Conservation (phyloP, 2,113 vertebrate species). For the Cariama cristata region DNA sequence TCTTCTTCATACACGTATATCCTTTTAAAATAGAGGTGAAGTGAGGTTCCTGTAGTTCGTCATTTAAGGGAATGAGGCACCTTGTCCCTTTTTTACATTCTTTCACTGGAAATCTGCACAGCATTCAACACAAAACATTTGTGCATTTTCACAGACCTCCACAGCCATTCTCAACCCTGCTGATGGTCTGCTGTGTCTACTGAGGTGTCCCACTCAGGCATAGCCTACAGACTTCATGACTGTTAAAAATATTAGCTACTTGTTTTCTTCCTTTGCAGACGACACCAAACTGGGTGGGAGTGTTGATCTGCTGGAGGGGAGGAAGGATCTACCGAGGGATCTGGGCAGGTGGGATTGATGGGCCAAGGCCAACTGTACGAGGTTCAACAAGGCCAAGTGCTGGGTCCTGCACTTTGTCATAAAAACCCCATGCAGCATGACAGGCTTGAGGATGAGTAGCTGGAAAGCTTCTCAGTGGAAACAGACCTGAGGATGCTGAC, state of each 20-base stretch:
- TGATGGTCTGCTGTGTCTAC: not conserved
- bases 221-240: not conserved
- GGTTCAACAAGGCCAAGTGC: no score
- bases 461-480: no score
- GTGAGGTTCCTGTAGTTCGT: not conserved
- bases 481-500: no score
- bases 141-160: not conserved
- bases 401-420: no score
- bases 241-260: not conserved
- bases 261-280: not conserved
- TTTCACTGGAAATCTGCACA: not conserved
- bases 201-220: accelerated
- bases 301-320: no score
- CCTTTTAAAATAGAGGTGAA: not conserved
- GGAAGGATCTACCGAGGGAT: no score
- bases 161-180: not conserved
- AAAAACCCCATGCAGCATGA: no score
- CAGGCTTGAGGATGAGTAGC: no score
- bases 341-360: no score
- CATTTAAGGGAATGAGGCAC: not conserved
- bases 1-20: not conserved
- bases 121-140: not conserved
- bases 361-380: no score
- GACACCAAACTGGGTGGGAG: no score
- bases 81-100: not conserved